Base-by-base conservation (phyloP, 2,797 vertebrate species). In the Acanthurus lineatus region DNA sequence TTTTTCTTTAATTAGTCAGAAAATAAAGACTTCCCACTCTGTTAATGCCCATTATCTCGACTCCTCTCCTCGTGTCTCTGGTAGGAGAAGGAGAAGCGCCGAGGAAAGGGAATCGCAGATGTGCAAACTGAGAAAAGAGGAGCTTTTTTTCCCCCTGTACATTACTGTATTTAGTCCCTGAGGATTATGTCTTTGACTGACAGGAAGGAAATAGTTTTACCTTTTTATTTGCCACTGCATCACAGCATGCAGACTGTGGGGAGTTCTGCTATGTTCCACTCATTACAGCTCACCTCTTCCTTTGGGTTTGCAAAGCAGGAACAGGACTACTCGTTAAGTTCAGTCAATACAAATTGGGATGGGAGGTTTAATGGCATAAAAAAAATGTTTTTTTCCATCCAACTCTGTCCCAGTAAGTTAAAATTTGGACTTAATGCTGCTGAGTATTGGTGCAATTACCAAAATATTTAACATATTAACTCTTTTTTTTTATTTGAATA, bases 241-340 rank as follows among this genome's bases (percentile, higher is more conserved):
- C 82, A 72, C 79, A 88, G 80, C 57, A 53, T 60, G 63, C 54
- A 32, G 6, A 17, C 76, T 64, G 76, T 48, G 73, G 81, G 77
- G 86, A 84, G 72, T 82, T 89, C 67, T 72, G 67, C 80, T 44
- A 45, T 76, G 79, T 83, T 90, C 86, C 86, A 74, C 66, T 88
- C 80, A 84, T 87, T 88, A 85, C 62, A 75, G 64, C 66, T 73
- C 67, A 63, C 73, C 53, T 78, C 77, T 58, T 82, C 73, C 84
- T 38, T 6, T n/a, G 75, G 82, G 84, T 64, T 52, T 67, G 80
- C 74, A 89, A 82, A 80, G 66, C 72, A 74, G 42, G 58, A 85
- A 69, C 45, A 25, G 45, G 63, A 64, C 57, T 51, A 48, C 71
- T 77, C n/a, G 32, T 35, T 28, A 54, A 61, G 19, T 72, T 75